These are phyloP conservation scores for Aurelia aurita complex sp. Pacific DNA, from an alignment of 30 jellyfish, hydroid and myxozoan genomes.

Conservation along the genomic window DNA sequence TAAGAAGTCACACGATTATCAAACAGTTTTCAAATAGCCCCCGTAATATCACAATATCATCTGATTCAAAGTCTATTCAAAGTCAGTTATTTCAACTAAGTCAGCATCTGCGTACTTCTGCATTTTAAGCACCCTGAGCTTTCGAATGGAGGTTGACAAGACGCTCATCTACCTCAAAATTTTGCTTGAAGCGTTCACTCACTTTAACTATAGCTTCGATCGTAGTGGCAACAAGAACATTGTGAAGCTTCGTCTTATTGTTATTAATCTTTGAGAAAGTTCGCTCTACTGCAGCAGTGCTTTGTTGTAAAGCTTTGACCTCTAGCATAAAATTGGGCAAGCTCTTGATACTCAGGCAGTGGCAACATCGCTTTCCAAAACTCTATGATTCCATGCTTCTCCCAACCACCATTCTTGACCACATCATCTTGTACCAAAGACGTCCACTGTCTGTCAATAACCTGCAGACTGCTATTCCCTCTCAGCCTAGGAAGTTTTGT, in stretches of 20 bases:
- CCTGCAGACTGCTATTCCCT: slow-evolving; percentile 10
- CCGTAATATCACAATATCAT: too few species aligned
- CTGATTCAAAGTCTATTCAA: too few species aligned
- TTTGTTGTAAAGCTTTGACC: slow-evolving; percentile 61
- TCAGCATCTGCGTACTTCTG: too few species aligned
- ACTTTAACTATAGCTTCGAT: slow-evolving; percentile 61
- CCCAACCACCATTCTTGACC: slow-evolving; percentile 35
- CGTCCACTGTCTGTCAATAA: slow-evolving; percentile 59
- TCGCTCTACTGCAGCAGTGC: slow-evolving; percentile 68
- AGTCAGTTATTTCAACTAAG: too few species aligned
- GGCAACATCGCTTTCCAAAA: slow-evolving; percentile 38
- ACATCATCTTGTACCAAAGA: slow-evolving; percentile 32
- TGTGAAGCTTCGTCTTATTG: slow-evolving; percentile 57
- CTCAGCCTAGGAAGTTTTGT: slow-evolving; percentile 12
- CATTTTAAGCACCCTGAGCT: too few species aligned
- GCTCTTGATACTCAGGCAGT: slow-evolving; percentile 11
- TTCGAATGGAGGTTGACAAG: neutral
- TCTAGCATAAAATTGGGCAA: slow-evolving; percentile 50
- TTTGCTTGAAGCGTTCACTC: slow-evolving; percentile 38
- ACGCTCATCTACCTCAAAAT: slow-evolving; percentile 20
- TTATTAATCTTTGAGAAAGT: slow-evolving; percentile 34
- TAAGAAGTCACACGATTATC: too few species aligned
- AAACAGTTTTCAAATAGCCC: too few species aligned
- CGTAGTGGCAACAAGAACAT: slow-evolving; percentile 30
- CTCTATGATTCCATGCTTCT: neutral